A percentile compares a stretch with the other conserved stretches of the same genome.
Evolutionary conservation across 2,113 vertebrate species (phyloP).

Genomic region (Oostethus manadensis): DNA sequence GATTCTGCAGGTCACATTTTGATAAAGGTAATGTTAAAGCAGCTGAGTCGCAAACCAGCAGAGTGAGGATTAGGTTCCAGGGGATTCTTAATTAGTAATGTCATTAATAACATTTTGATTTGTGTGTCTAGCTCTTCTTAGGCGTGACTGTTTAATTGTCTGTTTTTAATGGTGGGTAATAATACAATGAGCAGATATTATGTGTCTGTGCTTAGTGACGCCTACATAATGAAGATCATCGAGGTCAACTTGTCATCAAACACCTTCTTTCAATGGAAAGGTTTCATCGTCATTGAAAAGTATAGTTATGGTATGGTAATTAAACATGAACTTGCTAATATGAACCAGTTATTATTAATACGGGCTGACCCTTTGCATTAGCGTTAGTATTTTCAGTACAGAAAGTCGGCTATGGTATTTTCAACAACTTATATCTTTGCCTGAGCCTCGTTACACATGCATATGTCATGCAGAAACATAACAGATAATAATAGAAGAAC

Average conservation of each 20-base stretch:
- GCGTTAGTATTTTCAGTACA: no score
- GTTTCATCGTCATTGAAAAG: no score
- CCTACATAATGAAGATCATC: neutral
- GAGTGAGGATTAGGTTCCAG: conserved; percentile 16
- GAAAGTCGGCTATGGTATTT: no score
- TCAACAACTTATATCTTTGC: no score
- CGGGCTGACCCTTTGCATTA: no score
- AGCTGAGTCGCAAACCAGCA: conserved; percentile 29
- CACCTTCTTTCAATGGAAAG: no score
- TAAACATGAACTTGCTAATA: no score
- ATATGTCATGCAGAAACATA: neutral
- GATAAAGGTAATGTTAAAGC: conserved; percentile 8
- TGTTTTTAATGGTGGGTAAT: neutral
- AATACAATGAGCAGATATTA: conserved; percentile 6
- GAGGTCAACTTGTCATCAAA: neutral
- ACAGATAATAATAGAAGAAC: neutral
- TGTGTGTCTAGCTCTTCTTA: conserved; percentile 2
- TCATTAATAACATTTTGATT: conserved; percentile 14
- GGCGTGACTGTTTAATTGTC: conserved; percentile 6
- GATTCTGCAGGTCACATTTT: conserved; percentile 11
- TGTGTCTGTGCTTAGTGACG: conserved; percentile 2
- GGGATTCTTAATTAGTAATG: conserved; percentile 3
- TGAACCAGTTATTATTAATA: no score
- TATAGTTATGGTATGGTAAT: no score
- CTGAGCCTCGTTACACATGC: neutral